Percentiles rank a stretch among this genome's conserved stretches.
Evolutionary conservation across 2,113 vertebrate species (phyloP).

Genomic region (Psilopsiagon aurifrons): DNA sequence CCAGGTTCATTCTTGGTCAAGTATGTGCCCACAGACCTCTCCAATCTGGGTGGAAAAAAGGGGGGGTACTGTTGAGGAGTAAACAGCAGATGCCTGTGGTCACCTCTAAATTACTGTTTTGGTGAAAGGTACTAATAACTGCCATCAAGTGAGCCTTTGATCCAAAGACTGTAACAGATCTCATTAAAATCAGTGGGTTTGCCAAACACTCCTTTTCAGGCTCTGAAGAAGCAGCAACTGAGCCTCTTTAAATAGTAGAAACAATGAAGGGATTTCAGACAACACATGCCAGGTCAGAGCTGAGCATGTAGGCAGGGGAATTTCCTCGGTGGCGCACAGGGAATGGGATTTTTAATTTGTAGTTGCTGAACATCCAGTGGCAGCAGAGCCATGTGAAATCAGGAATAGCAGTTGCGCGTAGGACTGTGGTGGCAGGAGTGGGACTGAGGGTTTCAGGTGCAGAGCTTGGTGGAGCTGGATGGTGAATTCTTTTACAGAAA

Average conservation of each 20-base stretch:
- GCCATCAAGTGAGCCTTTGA: conserved; percentile 54
- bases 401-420: background rate
- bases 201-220: conserved; percentile 19
- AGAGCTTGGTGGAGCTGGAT: background rate
- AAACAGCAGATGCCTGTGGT: conserved; percentile 58
- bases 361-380: background rate
- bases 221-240: conserved; percentile 12
- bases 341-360: background rate
- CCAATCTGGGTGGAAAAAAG: conserved; percentile 21
- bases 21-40: conserved; percentile 6
- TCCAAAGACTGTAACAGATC: conserved; percentile 46
- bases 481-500: background rate
- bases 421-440: accelerated
- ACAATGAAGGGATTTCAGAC: conserved; percentile 29
- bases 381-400: background rate
- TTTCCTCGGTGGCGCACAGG: background rate
- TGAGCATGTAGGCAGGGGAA: background rate
- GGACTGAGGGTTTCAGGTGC: background rate
- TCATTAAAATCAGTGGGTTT: conserved; percentile 46
- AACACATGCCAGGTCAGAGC: conserved; percentile 7
- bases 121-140: conserved; percentile 53
- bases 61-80: conserved; percentile 10
- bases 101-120: conserved; percentile 58
- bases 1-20: conserved; percentile 54
- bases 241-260: background rate